Base-by-base conservation (phyloP, 2,797 vertebrate genomes). In the Coregonus ussuriensis region DNA sequence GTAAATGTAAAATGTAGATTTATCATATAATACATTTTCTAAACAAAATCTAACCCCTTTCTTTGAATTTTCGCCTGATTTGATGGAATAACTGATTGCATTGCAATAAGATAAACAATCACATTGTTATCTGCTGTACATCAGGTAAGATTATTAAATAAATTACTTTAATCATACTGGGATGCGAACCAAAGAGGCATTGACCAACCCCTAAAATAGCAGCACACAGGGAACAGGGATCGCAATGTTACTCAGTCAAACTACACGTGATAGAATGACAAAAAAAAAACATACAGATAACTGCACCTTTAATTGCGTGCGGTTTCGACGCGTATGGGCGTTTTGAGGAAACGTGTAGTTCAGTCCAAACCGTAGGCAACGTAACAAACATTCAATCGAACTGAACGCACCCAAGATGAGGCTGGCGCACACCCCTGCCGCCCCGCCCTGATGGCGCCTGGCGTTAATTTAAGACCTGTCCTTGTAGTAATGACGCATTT, bases 361-460 rank as follows among this genome's bases (percentile, higher is more conserved):
- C 9, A 9, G 2, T 47, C 41, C 9, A 47, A 47, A 47, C 41
- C 41, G 9, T 47, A 47, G 2, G 41, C 7, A 47, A 11, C 9
- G 9, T 47, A 47, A 7, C 41, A 47, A 47, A 9, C 41, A 62
- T 62, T 7, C 31, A 33, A 33, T 33, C 11, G 2, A 9, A 62
- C 9, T 62, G 59, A 25, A 7, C 6, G 11, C n/a, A 9, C n/a
- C n/a, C 21, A 7, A 62, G 59, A 25, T 62, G 6, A n/a, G 15
- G 56, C 56, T n/a, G 18, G 56, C 9, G 21, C 51, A 56, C 81
- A 81, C 76, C 81, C 80, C 72, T 31, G 18, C 4, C 72, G 84
- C 89, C 77, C 85, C 90, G 84, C 93, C 93, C 89, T 81, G 74
- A 9, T 53, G 25, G n/a, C 89, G 93, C 92, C 91, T 94, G 94